Evolutionary conservation across 1,140 invertebrate species (phyloP), one percentile per base, ranked within the genome.

Genomic region (Tetramorium parvispinum): DNA sequence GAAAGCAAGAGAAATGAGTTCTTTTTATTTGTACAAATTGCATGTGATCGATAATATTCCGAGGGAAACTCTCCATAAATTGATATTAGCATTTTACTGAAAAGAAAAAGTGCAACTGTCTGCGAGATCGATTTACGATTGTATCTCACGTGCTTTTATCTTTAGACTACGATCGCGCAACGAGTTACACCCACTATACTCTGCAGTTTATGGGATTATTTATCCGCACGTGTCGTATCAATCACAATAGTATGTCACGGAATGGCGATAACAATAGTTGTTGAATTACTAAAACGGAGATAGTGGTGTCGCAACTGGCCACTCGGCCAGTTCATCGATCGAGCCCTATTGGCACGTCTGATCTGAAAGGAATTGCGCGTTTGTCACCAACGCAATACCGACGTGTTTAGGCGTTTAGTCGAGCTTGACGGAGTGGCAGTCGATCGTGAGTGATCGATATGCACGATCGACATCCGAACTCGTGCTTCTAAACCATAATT

Each of bases 251-350:
- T 88, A 77, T 87, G 86, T 88, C 87, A 79, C 51, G 27, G 57
- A 37, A 27, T 51, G 55, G 75, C 61, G 70, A 87, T 86, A 87
- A 63, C 89, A 91, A 66, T 91, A 87, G 81, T 87, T 70, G 81
- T 59, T 83, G 68, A 49, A 59, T 61, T 75, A 73, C 79, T 73
- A 75, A 59, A 83, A 75, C 68, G 68, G 27, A 46, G 32, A 68
- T n/a, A 4, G 37, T 5, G 32, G 68, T 83, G 53, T 83, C 40
- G 79, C 68, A 83, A 92, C 61, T 85, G 88, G 88, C 55, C 91
- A 92, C 92, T 93, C 93, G 91, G 37, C 63, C 63, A 66, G 92
- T 94, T 93, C 92, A 88, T 91, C 91, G 93, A 93, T 90, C 93
- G 85, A 63, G 85, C 91, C 79, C 73, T 79, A 70, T 89, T 85